Evolutionary conservation across 2,113 vertebrate species (phyloP).

Genomic region (Chaenocephalus aceratus): DNA sequence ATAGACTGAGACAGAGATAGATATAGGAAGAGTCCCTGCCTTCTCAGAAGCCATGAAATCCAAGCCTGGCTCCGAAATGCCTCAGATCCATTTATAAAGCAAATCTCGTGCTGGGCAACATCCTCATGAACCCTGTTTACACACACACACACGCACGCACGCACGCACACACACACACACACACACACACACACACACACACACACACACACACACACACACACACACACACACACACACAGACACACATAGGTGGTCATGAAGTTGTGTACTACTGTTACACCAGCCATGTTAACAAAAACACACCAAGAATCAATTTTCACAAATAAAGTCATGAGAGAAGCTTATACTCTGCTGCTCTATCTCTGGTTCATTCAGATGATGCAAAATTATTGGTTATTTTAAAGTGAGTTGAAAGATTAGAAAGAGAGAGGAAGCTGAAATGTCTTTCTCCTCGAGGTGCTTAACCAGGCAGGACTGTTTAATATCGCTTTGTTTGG

Average conservation of each 20-base stretch:
- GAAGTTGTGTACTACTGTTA: slow-evolving; percentile 45
- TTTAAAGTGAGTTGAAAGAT: slow-evolving; percentile 48
- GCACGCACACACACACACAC: slow-evolving; percentile 1
- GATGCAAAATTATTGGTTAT: slow-evolving; percentile 41
- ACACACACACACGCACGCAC: background rate
- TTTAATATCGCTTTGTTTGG: slow-evolving; percentile 63
- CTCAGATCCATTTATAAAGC: slow-evolving; percentile 68
- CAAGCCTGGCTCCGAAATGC: slow-evolving; percentile 66
- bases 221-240: background rate
- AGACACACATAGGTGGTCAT: slow-evolving; percentile 1
- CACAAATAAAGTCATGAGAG: slow-evolving; percentile 69
- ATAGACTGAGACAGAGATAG: slow-evolving; percentile 61
- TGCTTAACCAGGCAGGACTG: slow-evolving; percentile 38
- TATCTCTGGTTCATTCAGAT: slow-evolving; percentile 41
- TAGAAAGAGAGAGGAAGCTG: slow-evolving; percentile 52
- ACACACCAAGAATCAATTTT: slow-evolving; percentile 62
- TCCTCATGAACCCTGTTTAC: slow-evolving; percentile 32
- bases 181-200: background rate
- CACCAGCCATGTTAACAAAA: slow-evolving; percentile 45
- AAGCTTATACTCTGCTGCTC: slow-evolving; percentile 36
- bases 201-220: slow-evolving; percentile 3
- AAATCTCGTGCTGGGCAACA: slow-evolving; percentile 50
- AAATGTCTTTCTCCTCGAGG: slow-evolving; percentile 5
- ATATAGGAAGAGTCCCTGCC: slow-evolving; percentile 49
- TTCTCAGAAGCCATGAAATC: slow-evolving; percentile 74